Base-by-base conservation (phyloP, 2,888 invertebrate genomes). In the Lymantria monacha region DNA sequence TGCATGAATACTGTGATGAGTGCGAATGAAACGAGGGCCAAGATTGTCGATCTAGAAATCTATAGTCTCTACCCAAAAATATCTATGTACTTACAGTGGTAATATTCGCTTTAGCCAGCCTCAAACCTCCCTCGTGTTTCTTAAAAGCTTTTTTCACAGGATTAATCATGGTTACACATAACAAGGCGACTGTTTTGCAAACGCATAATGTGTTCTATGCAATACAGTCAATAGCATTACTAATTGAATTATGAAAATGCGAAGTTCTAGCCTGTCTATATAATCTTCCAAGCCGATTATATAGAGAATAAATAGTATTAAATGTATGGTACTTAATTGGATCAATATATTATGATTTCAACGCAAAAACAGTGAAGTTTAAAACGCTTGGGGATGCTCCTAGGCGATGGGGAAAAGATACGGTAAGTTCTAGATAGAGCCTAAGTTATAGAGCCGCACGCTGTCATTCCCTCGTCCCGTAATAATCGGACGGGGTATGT, bases 121-220 rank as follows among this genome's bases (percentile, higher is more conserved):
- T 68, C 9, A 85, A 37, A 0, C 56, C 77, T 11, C 84, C 84
- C 50, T 73, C 69, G 30, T 76, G 81, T 59, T 79, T 79, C 51
- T 76, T 79, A 1, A 76, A 60, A 30, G 66, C 57, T 9, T 72
- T 71, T 59, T 76, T 82, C 0, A 83, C 65, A 0, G 76, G 66
- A 36, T 72, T 70, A 22, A 79, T 54, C 80, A 83, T 81, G 53
- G 48, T 51, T 0, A 36, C 36, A 31, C 12, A 42, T 30, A 42
- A 15, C 7, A 40, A 3, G 36, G 7, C 22, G 15, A 68, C 61
- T 68, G 46, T 11, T 14, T 46, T 15, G 9, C 7, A 10, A 53
- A 15, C 31, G 37, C 37, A 44, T 33, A 38, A 30, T 11, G 22
- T 7, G 36, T 11, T n/a, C 11, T 36, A 36, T n/a, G 11, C n/a